Evolutionary conservation across 2,797 vertebrate genomes (phyloP), one percentile per base, ranked within the genome.

Genomic region (Anolis apletophallus): DNA sequence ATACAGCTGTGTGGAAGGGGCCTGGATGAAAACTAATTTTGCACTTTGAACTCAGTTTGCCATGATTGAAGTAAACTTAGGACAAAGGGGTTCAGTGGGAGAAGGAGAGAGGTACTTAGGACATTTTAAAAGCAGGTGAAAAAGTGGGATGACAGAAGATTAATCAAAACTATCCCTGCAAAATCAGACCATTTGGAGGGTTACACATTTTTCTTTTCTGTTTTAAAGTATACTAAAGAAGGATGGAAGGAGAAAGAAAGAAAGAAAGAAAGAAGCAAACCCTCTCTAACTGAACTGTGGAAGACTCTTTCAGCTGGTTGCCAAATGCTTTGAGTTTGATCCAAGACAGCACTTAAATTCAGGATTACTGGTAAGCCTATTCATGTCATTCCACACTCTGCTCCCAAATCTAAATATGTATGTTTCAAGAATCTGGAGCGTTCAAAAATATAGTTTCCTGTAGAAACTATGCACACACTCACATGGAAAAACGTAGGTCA

Each of bases 371-470:
- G 61, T 36, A 36, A 68, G n/a, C 29, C 52, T 40, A 14, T 74
- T 5, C 4, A 46, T 55, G 55, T 52, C 29, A 29, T 32, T 59
- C n/a, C 1, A 34, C 32, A 52, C 7, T 52, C 46, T 67, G 6
- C 5, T 50, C 54, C 21, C 54, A 77, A 8, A 57, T 77, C n/a
- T 59, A 69, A 83, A 78, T 78, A 55, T 61, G 32, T 55, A 59
- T 19, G 5, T 83, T 59, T 71, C 54, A 83, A 59, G 64, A 71
- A 69, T 67, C 46, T 80, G 46, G 59, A 55, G 26, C 46, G 26
- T 64, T 87, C 71, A 5, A 83, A 21, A 67, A 83, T 34, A 64
- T 29, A 75, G 82, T 52, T 73, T 86, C 64, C 46, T 91, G 89
- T 77, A 86, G 69, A 91, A 92, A 76, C 77, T 61, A 87, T 34